A percentile compares a stretch with the other conserved stretches of the same genome.
Evolutionary conservation across 2,113 vertebrate genomes (phyloP).

Genomic region (Cricetomys ansorgei): DNA sequence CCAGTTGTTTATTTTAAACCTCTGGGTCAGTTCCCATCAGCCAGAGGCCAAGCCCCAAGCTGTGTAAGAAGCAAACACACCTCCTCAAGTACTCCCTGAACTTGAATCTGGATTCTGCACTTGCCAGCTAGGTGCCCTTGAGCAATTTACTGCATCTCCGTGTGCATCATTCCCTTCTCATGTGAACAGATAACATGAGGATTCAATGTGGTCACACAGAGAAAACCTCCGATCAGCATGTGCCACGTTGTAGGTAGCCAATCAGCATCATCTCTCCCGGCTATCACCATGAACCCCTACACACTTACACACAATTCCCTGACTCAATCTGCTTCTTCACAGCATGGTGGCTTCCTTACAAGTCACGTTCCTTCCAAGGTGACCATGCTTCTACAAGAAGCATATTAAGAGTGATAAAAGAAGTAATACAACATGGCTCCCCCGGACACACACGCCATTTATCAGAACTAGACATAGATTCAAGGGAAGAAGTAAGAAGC

Average conservation of each 20-base stretch:
- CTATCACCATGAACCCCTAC: neutral
- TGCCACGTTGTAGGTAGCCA: neutral
- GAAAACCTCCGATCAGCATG: neutral
- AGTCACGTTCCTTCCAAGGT: neutral
- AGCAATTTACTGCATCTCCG: neutral
- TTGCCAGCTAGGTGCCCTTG: neutral
- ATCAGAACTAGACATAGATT: slow-evolving; percentile 9
- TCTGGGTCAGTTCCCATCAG: neutral
- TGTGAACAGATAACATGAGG: neutral
- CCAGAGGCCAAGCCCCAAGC: neutral
- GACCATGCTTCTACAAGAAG: neutral
- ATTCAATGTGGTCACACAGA: neutral
- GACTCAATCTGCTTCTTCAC: neutral
- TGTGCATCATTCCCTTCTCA: no score
- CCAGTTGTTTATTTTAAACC: slow-evolving; percentile 30
- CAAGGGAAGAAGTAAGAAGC: neutral
- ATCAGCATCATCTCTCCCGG: neutral
- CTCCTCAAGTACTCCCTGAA: neutral
- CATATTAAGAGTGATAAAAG: neutral
- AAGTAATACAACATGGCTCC: neutral
- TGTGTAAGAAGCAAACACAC: neutral
- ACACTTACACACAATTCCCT: neutral
- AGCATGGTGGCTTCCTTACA: neutral
- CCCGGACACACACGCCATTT: neutral
- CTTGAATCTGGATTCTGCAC: neutral